Percentiles rank a stretch among this genome's conserved stretches.
Conservation (phyloP, 1,140 invertebrate species). For the Pristionchus pacificus region DNA sequence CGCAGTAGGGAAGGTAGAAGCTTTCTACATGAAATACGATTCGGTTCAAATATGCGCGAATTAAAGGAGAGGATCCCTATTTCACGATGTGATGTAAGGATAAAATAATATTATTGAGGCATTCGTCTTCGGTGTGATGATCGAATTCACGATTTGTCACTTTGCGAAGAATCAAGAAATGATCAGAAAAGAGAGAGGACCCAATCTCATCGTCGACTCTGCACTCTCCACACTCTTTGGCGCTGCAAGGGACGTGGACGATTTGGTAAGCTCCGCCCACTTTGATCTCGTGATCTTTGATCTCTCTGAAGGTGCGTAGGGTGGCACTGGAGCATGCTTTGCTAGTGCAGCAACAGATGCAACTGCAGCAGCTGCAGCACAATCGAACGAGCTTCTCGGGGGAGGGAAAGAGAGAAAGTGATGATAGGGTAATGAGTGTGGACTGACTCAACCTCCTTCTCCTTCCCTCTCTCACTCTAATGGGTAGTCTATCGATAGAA, state of each 20-base stretch:
- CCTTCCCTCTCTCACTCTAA: too few species aligned
- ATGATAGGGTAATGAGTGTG: background rate
- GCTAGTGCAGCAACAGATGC: slow-evolving; percentile 10
- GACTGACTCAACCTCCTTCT: too few species aligned
- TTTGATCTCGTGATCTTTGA: too few species aligned
- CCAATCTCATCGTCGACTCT: slow-evolving; percentile 43
- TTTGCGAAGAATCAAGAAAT: slow-evolving; percentile 55
- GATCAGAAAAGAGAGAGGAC: slow-evolving; percentile 15
- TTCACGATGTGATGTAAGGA: too few species aligned
- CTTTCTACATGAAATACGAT: too few species aligned
- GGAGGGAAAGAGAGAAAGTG: slow-evolving; percentile 14
- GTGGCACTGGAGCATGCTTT: slow-evolving; percentile 5
- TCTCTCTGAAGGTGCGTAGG: slow-evolving; percentile 13
- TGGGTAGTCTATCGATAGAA: too few species aligned
- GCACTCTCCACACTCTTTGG: slow-evolving; percentile 52
- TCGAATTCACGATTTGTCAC: slow-evolving; percentile 55
- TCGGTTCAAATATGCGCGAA: too few species aligned
- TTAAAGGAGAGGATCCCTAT: too few species aligned
- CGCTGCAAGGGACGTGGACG: slow-evolving; percentile 29
- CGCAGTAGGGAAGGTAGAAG: too few species aligned
- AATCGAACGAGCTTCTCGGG: slow-evolving; percentile 16
- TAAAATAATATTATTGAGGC: too few species aligned
- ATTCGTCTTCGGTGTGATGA: slow-evolving; percentile 50
- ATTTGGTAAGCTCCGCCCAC: slow-evolving; percentile 36
- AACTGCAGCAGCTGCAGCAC: slow-evolving; percentile 17